phyloP scores from a whole-genome alignment of 1,140 invertebrate species.

The Tetragnatha versicolor region DNA sequence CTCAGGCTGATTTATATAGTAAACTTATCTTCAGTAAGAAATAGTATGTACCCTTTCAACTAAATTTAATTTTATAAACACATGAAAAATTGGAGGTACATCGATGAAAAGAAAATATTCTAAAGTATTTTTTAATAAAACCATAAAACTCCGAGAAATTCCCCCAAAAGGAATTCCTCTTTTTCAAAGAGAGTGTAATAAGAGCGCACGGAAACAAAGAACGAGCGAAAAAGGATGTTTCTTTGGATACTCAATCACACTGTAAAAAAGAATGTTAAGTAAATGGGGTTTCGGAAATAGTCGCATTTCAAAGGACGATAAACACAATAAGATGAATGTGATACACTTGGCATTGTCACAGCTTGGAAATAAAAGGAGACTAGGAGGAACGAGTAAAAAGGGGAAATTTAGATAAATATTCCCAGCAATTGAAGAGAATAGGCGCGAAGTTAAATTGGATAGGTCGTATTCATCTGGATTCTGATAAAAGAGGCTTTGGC shows the following conservation, averaged over 20 bases:
- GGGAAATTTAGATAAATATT: conserved; percentile 40
- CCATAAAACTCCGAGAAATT: too few relatives aligned
- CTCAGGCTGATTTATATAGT: too few relatives aligned
- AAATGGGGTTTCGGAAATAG: conserved; percentile 22
- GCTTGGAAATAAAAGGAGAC: background rate
- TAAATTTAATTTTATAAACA: too few relatives aligned
- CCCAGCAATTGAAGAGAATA: conserved; percentile 1
- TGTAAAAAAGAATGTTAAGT: conserved; percentile 28
- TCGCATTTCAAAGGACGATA: conserved; percentile 22
- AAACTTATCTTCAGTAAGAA: too few relatives aligned
- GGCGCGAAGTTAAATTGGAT: background rate
- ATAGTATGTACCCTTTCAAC: too few relatives aligned
- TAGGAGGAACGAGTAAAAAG: background rate
- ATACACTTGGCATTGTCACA: conserved; percentile 33
- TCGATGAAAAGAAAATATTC: too few relatives aligned
- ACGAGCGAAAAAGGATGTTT: conserved; percentile 5
- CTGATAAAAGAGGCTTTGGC: conserved; percentile 23
- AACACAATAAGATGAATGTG: conserved; percentile 40
- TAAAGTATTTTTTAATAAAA: too few relatives aligned
- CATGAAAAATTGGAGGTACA: too few relatives aligned
- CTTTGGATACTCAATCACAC: background rate
- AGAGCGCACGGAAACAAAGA: conserved; percentile 16
- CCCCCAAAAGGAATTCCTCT: too few relatives aligned
- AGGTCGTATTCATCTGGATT: background rate
- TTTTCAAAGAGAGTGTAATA: background rate